These are phyloP conservation scores for Meloidogyne chitwoodi DNA, from an alignment of 1,140 invertebrate genomes.

Conservation along the genomic window DNA sequence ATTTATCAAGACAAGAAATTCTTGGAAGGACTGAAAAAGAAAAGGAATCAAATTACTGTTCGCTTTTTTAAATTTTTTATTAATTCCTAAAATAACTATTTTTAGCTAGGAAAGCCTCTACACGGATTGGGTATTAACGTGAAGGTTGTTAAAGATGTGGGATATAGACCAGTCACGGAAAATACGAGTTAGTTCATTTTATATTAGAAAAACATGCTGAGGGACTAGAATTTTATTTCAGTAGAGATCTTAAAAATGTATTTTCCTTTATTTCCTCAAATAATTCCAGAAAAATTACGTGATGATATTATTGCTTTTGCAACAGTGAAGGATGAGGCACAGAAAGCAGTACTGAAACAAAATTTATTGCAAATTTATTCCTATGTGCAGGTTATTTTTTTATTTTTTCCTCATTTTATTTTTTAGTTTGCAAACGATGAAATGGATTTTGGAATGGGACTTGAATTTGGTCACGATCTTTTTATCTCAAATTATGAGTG, in stretches of 20 bases:
- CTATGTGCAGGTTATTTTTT: slow-evolving; percentile 23
- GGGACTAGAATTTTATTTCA: no score
- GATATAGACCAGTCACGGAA: slow-evolving; percentile 24
- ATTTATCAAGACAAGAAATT: neutral
- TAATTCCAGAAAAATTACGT: slow-evolving; percentile 26
- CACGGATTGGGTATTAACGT: slow-evolving; percentile 30
- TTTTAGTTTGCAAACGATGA: slow-evolving; percentile 36
- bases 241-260: no score
- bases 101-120: slow-evolving; percentile 11
- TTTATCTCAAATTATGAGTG: slow-evolving; percentile 28
- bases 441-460: slow-evolving; percentile 40
- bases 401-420: neutral
- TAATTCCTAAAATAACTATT: neutral
- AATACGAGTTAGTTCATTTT: neutral
- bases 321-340: slow-evolving; percentile 17
- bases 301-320: slow-evolving; percentile 2
- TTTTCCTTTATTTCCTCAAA: neutral
- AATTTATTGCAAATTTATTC: slow-evolving; percentile 22
- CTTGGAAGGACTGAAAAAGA: neutral
- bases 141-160: slow-evolving; percentile 10
- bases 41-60: neutral
- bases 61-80: neutral
- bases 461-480: slow-evolving; percentile 34
- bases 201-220: neutral
- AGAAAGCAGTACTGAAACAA: slow-evolving; percentile 8